Base-by-base conservation (phyloP, 2,797 vertebrate genomes). In the Phataginus tetradactyla region DNA sequence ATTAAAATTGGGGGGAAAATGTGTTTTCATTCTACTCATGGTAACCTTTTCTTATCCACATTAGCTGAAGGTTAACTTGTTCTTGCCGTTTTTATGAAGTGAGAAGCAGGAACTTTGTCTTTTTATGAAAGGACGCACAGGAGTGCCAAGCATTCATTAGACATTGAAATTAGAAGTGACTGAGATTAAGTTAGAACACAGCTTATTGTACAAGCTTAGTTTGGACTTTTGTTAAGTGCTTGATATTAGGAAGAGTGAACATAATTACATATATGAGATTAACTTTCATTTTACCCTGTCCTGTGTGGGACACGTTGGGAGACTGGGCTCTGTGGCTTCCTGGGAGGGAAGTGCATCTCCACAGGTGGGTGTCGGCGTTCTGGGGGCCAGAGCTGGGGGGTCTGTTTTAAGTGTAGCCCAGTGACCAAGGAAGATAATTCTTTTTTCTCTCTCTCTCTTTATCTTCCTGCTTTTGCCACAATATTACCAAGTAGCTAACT, bases 101-200 rank as follows among this genome's bases (percentile, higher is more conserved):
- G 97, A 97, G 97, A 98, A 97, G 97, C 98, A 97, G 97, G 98
- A 98, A 98, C 98, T 97, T 97, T 93, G 95, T 97, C 95, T 97
- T 97, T 97, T 98, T 98, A 98, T 98, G 97, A 97, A 97, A 97
- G 97, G 97, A 97, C 97, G 86, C 93, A 68, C 86, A 51, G 91
- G 96, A 96, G 97, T 93, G 97, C 94, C 97, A 96, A 96, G 94
- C 89, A 85, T 97, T 97, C 97, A 95, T 98, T 97, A 97, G 91
- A 97, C 94, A 97, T 97, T 97, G 96, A 97, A 97, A 95, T 97
- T 92, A 97, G 96, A 97, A 96, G 96, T 2, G 34, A 97, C 84
- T 71, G 97, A 96, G 96, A 97, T 96, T 97, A 96, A 95, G 75
- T 81, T 85, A 96, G 91, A 94, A 95, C 93, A 89, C 93, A 93